Conservation (phyloP, 30 jellyfish, hydroid and myxozoan species). For the Hydractinia symbiolongicarpus region DNA sequence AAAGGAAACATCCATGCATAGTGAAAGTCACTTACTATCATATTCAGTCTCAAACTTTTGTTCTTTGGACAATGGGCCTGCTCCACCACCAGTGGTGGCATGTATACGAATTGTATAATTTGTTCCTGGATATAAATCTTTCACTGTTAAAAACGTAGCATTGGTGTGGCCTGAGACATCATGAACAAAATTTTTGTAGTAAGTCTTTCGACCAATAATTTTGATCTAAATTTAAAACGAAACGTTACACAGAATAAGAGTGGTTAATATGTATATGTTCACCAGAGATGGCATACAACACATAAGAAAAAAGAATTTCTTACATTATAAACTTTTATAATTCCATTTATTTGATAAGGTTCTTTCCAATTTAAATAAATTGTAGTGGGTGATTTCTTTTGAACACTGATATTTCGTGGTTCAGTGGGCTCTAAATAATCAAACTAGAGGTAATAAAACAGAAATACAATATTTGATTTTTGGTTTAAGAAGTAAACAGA, state of each 20-base stretch:
- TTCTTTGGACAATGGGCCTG: conserved; percentile 17
- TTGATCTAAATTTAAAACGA: neutral
- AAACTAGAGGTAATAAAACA: neutral
- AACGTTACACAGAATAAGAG: too few species aligned
- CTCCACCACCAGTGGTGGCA: conserved; percentile 65
- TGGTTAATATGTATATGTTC: too few species aligned
- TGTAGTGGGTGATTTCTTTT: conserved; percentile 26
- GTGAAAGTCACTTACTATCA: neutral
- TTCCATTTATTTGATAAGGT: conserved; percentile 46
- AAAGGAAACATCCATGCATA: neutral
- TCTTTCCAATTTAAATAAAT: conserved; percentile 33
- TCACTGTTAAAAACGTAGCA: neutral
- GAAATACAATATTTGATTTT: too few species aligned
- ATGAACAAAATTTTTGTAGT: conserved; percentile 19
- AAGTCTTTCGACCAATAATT: neutral
- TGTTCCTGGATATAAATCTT: conserved; percentile 43
- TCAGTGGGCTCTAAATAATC: conserved; percentile 26
- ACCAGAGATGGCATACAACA: neutral
- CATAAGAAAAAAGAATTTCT: conserved; percentile 26
- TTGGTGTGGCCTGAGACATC: neutral
- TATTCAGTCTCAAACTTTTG: neutral
- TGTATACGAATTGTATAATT: conserved; percentile 33
- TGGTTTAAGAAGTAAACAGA: too few species aligned
- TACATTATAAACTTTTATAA: conserved; percentile 39
- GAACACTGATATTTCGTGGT: conserved; percentile 24